These are phyloP conservation scores for Cyrtodaria siliqua DNA, from an alignment of 2,888 invertebrate species.

Conservation along the genomic window DNA sequence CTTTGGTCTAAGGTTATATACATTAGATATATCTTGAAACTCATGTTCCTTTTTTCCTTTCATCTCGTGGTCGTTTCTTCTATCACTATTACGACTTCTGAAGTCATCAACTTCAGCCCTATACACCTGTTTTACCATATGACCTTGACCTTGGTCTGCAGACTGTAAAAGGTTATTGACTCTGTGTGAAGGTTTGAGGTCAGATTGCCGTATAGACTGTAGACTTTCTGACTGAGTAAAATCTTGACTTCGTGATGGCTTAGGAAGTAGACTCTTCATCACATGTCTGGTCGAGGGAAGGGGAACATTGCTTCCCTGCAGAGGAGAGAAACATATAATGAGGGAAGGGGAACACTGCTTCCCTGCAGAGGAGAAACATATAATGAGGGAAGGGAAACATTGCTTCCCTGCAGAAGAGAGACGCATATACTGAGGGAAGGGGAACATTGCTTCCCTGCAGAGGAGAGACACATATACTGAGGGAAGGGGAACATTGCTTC, in stretches of 20 bases:
- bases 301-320: slow-evolving; percentile 41
- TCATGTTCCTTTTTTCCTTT: too few relatives aligned
- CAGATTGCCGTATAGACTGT: slow-evolving; percentile 33
- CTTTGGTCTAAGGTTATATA: slow-evolving; percentile 43
- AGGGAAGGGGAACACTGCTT: too few relatives aligned
- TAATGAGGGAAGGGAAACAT: too few relatives aligned
- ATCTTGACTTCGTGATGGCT: slow-evolving; percentile 16
- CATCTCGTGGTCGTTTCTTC: background rate
- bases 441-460: too few relatives aligned
- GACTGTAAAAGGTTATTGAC: too few relatives aligned
- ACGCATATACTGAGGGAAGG: too few relatives aligned
- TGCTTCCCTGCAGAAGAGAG: too few relatives aligned
- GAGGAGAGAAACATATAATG: too few relatives aligned
- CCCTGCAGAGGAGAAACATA: too few relatives aligned
- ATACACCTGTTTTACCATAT: background rate
- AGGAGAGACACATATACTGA: too few relatives aligned
- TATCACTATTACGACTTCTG: slow-evolving; percentile 3
- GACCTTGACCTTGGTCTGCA: slow-evolving; percentile 21
- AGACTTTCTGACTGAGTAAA: slow-evolving; percentile 36
- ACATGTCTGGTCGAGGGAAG: slow-evolving; percentile 59
- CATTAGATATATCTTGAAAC: slow-evolving; percentile 41
- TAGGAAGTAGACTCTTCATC: slow-evolving; percentile 25
- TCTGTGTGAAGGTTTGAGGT: slow-evolving; percentile 6
- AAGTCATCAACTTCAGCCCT: background rate
- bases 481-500: too few relatives aligned